Conservation (phyloP, 2,797 vertebrate species). For the Microhierax caerulescens region DNA sequence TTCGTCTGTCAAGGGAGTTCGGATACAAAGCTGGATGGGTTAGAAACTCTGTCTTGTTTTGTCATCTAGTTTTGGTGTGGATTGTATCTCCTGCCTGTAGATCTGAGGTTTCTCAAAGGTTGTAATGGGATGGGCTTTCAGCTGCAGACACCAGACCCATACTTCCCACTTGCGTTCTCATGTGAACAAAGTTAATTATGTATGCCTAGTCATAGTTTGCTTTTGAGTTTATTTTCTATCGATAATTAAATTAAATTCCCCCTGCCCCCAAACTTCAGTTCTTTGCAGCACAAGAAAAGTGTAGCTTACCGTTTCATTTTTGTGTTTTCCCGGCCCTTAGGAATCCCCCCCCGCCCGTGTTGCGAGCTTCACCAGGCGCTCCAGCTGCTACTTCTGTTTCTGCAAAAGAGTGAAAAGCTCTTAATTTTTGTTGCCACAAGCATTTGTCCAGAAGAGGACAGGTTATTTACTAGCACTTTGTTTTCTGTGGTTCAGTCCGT, state of each 20-base stretch:
- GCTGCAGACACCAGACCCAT: not conserved
- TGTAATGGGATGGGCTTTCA: not conserved
- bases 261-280: not conserved
- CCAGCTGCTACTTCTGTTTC: not conserved
- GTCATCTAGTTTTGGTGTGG: not conserved
- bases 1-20: not conserved
- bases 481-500: not conserved
- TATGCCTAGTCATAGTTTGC: fast-evolving
- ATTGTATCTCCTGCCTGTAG: not conserved
- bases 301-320: slow-evolving; percentile 44
- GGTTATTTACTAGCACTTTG: not conserved
- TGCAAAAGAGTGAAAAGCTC: not conserved
- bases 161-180: not conserved
- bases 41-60: not conserved
- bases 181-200: fast-evolving
- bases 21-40: not conserved
- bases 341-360: not conserved
- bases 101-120: not conserved
- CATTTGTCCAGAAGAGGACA: not conserved
- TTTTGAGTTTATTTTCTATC: not conserved
- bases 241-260: not conserved
- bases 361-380: fast-evolving
- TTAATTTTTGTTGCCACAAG: not conserved
- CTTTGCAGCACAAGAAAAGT: not conserved
- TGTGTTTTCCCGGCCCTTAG: not conserved